phyloP scores from a whole-genome alignment of 2,113 vertebrate species.

The Pholis gunnellus region DNA sequence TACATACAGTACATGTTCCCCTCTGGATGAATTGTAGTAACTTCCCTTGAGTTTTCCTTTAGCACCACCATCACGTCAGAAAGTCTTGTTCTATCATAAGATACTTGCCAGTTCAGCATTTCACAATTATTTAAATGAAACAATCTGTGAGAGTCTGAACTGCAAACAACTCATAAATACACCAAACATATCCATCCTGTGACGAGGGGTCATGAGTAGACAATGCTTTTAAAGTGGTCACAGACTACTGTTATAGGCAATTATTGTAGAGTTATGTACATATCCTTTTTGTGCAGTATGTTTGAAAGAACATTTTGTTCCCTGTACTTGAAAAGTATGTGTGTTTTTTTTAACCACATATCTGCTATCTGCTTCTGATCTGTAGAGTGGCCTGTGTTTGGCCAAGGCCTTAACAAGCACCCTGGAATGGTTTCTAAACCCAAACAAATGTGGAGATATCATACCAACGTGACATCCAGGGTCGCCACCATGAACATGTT shows the following conservation, averaged over 20 bases:
- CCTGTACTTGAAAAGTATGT: slow-evolving; percentile 33
- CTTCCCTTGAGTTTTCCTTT: background rate
- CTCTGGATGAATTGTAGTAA: background rate
- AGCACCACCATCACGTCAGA: background rate
- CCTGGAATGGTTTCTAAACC: slow-evolving; percentile 60
- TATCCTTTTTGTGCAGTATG: slow-evolving; percentile 18
- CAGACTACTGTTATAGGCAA: background rate
- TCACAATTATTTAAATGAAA: slow-evolving; percentile 2
- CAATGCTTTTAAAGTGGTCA: slow-evolving; percentile 15
- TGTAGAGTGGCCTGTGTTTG: slow-evolving; percentile 56
- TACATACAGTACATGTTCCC: background rate
- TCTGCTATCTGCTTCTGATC: slow-evolving; percentile 66
- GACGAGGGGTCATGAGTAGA: background rate
- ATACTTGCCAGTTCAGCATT: background rate
- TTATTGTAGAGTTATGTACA: slow-evolving; percentile 12
- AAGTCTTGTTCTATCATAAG: slow-evolving; percentile 1
- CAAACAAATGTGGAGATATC: slow-evolving; percentile 70
- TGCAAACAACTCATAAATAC: background rate
- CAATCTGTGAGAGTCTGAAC: background rate
- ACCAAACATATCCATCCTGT: slow-evolving; percentile 1
- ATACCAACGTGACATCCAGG: slow-evolving; percentile 64
- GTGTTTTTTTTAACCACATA: slow-evolving; percentile 22
- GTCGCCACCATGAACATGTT: slow-evolving; percentile 54
- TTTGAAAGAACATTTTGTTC: slow-evolving; percentile 60
- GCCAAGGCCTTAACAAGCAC: slow-evolving; percentile 42